Evolutionary conservation across 2,888 invertebrate species (phyloP), one percentile per base, ranked within the genome.

Genomic region (Spicauda simplicius): DNA sequence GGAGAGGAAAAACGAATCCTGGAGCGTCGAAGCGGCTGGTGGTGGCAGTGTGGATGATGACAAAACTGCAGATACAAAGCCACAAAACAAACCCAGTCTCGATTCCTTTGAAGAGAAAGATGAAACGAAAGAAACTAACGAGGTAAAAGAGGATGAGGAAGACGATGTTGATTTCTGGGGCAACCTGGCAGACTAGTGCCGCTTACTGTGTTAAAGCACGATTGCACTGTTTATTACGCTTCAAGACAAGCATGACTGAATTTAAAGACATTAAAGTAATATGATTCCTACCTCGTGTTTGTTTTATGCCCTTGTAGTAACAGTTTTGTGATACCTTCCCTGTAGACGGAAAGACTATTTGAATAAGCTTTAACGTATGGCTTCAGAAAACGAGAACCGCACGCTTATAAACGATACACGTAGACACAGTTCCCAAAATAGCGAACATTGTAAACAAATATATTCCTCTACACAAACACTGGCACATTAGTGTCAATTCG

Each of bases 161-260:
- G 88, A 87, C 41, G 57, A 68, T 8, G 86, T 90, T 77, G 80
- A 87, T 80, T 93, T 93, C 82, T 93, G 93, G 93, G 89, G 83
- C 86, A 90, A 85, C 77, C 79, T 85, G 74, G 88, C 79, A 75
- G 91, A 93, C 77, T 92, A 91, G 87, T 77, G 74, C 76, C 77
- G 82, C 82, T 82, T 82, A 76, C 61, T 69, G 74, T 80, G 78
- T 80, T 78, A 83, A 71, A 79, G 87, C 86, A 87, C 89, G 87
- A 79, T 72, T 74, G 83, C 85, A 80, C 76, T 78, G 80, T 76
- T 73, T 68, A 76, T 70, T 72, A 69, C 83, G 88, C 87, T 88
- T 88, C 80, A 77, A 81, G 77, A 61, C 37, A 66, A 87, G 93
- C 92, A 93, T 93, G 92, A 92, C 89, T 91, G 90, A 89, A 80